A percentile compares a stretch with the other conserved stretches of the same genome.
phyloP scores from a whole-genome alignment of 2,888 invertebrate genomes.

The Tinea semifulvella region DNA sequence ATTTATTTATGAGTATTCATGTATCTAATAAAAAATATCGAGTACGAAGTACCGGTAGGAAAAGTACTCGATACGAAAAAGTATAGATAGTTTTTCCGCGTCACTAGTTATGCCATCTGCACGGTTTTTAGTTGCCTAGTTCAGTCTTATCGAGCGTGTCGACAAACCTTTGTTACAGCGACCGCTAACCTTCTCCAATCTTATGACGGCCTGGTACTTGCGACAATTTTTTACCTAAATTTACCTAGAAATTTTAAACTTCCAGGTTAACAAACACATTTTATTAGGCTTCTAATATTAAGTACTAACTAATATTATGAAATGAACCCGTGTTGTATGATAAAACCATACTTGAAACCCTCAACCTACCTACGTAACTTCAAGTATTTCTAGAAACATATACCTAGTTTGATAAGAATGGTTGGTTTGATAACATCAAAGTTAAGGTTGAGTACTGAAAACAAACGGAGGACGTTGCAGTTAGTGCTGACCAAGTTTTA shows the following conservation, averaged over 20 bases:
- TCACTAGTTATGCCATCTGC: constrained; percentile 36
- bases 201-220: constrained; percentile 7
- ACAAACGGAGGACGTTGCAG: neutral
- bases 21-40: no score
- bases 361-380: no score
- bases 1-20: no score
- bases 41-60: no score
- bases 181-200: constrained; percentile 2
- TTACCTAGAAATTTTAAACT: constrained; percentile 20
- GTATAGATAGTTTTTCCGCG: no score
- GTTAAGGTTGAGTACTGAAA: neutral
- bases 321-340: no score
- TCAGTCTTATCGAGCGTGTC: constrained; percentile 44
- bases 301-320: no score
- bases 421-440: constrained; percentile 1
- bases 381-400: no score
- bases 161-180: constrained; percentile 14
- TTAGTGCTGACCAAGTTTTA: neutral
- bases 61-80: no score
- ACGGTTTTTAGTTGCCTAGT: constrained; percentile 28
- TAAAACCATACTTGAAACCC: no score
- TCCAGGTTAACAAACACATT: neutral
- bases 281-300: no score
- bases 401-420: constrained; percentile 1
- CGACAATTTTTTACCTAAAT: constrained; percentile 32